phyloP scores from a whole-genome alignment of 2,113 vertebrate genomes.

The Percopsis transmontana region DNA sequence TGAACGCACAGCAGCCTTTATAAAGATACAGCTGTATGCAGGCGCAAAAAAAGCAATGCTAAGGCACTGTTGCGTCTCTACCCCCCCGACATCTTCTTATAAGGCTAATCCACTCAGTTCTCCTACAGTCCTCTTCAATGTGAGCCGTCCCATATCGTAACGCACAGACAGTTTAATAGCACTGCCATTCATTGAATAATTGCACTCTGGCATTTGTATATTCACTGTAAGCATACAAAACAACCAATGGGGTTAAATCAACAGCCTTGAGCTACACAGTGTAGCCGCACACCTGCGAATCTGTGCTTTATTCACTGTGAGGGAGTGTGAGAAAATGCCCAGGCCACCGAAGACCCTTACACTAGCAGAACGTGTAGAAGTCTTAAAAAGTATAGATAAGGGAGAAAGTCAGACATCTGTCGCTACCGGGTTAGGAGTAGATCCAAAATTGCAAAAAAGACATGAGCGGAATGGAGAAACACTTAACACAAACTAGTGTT shows the following conservation, averaged over 20 bases:
- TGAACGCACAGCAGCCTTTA: background rate
- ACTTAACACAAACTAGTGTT: too few relatives aligned
- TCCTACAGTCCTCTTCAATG: background rate
- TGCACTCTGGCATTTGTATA: slow-evolving; percentile 50
- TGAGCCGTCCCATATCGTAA: slow-evolving; percentile 22
- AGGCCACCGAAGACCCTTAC: too few relatives aligned
- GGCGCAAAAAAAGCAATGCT: background rate
- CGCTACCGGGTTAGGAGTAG: too few relatives aligned
- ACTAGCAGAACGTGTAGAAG: too few relatives aligned
- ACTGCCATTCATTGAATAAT: slow-evolving; percentile 47
- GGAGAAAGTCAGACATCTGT: slow-evolving; percentile 24
- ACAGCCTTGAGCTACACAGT: slow-evolving; percentile 14
- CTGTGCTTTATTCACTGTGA: too few relatives aligned
- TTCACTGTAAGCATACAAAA: slow-evolving; percentile 33
- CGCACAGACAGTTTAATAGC: slow-evolving; percentile 49
- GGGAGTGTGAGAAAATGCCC: too few relatives aligned
- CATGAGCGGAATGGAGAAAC: too few relatives aligned
- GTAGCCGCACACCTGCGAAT: background rate
- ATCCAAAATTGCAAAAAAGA: too few relatives aligned
- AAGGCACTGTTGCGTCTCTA: background rate
- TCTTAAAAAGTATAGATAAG: background rate
- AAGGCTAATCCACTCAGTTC: slow-evolving; percentile 2
- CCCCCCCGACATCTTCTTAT: background rate
- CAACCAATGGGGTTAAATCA: slow-evolving; percentile 32
- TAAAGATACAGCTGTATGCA: background rate